A percentile compares a stretch with the other conserved stretches of the same genome.
phyloP scores from a whole-genome alignment of 2,113 vertebrate species.

The Panthera leo region DNA sequence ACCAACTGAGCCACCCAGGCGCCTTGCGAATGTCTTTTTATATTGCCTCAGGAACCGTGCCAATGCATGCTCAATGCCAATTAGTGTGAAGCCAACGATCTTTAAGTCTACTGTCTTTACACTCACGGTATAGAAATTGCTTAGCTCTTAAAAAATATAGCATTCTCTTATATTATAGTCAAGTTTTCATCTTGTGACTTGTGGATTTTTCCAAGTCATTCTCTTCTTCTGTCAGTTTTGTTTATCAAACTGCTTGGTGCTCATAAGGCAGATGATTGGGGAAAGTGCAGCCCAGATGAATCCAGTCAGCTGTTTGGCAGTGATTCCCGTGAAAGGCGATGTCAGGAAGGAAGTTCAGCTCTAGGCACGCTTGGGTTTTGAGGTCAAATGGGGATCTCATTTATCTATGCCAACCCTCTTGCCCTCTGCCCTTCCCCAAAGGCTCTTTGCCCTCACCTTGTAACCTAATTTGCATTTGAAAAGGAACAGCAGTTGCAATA shows the following conservation, averaged over 20 bases:
- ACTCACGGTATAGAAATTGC: background rate
- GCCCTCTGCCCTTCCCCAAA: slow-evolving; percentile 55
- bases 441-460: slow-evolving; percentile 49
- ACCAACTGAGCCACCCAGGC: too few species aligned
- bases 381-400: slow-evolving; percentile 69
- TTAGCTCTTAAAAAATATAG: slow-evolving; percentile 13
- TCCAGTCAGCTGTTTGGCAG: slow-evolving; percentile 49
- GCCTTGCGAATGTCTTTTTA: background rate
- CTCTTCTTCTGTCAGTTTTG: slow-evolving; percentile 52
- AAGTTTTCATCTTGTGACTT: slow-evolving; percentile 35
- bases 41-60: background rate
- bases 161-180: slow-evolving; percentile 14
- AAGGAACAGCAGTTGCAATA: slow-evolving; percentile 37
- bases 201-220: slow-evolving; percentile 69
- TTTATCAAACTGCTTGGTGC: slow-evolving; percentile 63
- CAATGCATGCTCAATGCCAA: background rate
- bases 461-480: slow-evolving; percentile 68
- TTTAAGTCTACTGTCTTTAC: slow-evolving; percentile 6
- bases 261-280: slow-evolving; percentile 35
- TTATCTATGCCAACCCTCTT: slow-evolving; percentile 67
- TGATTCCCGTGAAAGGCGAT: background rate
- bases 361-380: slow-evolving; percentile 54
- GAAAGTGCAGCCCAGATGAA: slow-evolving; percentile 52
- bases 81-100: background rate
- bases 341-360: slow-evolving; percentile 60